These are phyloP conservation scores for Drosophila mercatorum DNA, from an alignment of 2,888 invertebrate genomes.

Conservation along the genomic window DNA sequence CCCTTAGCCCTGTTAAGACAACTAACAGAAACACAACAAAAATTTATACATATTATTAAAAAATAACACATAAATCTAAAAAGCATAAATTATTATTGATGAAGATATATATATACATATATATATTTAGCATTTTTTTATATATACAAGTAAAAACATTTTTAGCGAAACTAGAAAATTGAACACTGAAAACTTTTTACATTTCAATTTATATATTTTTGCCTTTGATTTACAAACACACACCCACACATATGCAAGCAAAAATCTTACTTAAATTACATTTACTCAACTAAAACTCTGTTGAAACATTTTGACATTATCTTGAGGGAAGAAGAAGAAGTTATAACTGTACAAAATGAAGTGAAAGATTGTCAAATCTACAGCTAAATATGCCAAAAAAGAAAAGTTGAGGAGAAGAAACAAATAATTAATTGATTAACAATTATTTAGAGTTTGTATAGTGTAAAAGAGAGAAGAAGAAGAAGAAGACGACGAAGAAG, in stretches of 20 bases:
- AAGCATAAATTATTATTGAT: slow-evolving; percentile 54
- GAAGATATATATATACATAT: slow-evolving; percentile 36
- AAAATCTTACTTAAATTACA: slow-evolving; percentile 50
- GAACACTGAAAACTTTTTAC: slow-evolving; percentile 44
- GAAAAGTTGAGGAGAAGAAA: slow-evolving; percentile 31
- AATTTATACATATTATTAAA: slow-evolving; percentile 39
- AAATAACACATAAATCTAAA: slow-evolving; percentile 41
- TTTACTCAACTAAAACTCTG: slow-evolving; percentile 53
- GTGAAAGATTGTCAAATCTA: slow-evolving; percentile 79
- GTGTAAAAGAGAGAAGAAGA: slow-evolving; percentile 24
- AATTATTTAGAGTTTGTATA: slow-evolving; percentile 79
- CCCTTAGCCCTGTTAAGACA: slow-evolving; percentile 56
- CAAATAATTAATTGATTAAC: slow-evolving; percentile 49
- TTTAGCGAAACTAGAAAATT: slow-evolving; percentile 65
- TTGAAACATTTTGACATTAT: slow-evolving; percentile 59
- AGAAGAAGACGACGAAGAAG: not conserved
- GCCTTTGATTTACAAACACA: slow-evolving; percentile 47
- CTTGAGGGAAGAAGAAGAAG: slow-evolving; percentile 33
- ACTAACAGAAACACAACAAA: slow-evolving; percentile 37
- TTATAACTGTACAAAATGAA: slow-evolving; percentile 61
- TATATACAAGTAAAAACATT: slow-evolving; percentile 44
- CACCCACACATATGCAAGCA: slow-evolving; percentile 28
- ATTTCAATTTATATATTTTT: slow-evolving; percentile 31
- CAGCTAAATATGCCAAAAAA: slow-evolving; percentile 84
- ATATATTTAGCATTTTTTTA: slow-evolving; percentile 58